phyloP scores from a whole-genome alignment of 2,888 invertebrate genomes.

The Allolobophora icterica region DNA sequence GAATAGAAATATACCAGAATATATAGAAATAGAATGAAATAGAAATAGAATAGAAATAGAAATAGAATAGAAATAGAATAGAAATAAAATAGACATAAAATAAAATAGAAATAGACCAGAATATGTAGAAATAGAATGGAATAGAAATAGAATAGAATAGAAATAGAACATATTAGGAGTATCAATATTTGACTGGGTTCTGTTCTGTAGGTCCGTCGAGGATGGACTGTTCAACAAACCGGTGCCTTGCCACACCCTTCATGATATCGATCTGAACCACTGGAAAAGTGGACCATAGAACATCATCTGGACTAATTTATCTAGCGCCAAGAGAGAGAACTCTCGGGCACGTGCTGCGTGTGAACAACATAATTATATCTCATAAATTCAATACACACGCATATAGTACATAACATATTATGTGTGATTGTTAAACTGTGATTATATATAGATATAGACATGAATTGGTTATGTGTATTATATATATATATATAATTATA shows the following conservation, averaged over 20 bases:
- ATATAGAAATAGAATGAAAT: too few relatives aligned
- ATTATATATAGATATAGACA: neutral
- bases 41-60: too few relatives aligned
- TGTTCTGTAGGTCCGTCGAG: neutral
- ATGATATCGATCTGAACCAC: constrained; percentile 20
- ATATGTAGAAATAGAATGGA: too few relatives aligned
- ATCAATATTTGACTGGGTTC: neutral
- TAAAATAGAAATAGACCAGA: too few relatives aligned
- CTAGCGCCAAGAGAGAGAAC: neutral
- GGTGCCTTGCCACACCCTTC: constrained; percentile 24
- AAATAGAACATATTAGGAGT: too few relatives aligned
- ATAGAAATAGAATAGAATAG: too few relatives aligned
- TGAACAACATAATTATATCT: neutral
- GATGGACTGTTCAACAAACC: constrained; percentile 20
- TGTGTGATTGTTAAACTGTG: neutral
- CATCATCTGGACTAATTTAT: neutral
- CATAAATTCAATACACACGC: neutral
- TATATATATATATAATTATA: neutral
- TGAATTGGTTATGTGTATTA: neutral
- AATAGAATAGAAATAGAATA: too few relatives aligned
- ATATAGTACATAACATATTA: neutral
- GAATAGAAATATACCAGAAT: too few relatives aligned
- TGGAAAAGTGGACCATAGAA: constrained; percentile 26
- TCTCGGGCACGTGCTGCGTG: neutral
- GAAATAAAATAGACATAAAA: too few relatives aligned